These are phyloP conservation scores for Amiota communis DNA, from an alignment of 2,888 invertebrate genomes.

Conservation along the genomic window DNA sequence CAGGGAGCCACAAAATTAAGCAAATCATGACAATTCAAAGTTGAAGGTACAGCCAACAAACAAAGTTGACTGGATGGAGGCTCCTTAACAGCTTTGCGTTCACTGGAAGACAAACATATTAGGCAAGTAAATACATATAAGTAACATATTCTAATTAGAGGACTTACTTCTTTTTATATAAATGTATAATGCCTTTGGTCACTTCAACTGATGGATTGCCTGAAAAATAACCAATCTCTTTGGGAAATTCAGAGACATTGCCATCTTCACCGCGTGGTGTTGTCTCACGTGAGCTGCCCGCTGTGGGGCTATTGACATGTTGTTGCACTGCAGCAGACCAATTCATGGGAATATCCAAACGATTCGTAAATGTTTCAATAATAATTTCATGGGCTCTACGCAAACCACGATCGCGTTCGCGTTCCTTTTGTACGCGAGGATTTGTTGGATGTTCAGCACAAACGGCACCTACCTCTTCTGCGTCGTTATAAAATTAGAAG, in stretches of 20 bases:
- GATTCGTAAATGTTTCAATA: slow-evolving; percentile 85
- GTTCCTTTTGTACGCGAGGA: slow-evolving; percentile 73
- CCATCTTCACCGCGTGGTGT: slow-evolving; percentile 71
- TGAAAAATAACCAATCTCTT: slow-evolving; percentile 87
- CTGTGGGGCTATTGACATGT: slow-evolving; percentile 59
- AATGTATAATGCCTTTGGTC: slow-evolving; percentile 95
- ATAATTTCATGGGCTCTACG: slow-evolving; percentile 82
- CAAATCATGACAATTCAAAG: slow-evolving; percentile 93
- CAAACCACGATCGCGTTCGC: slow-evolving; percentile 77
- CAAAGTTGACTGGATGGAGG: slow-evolving; percentile 89
- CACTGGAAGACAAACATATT: slow-evolving; percentile 74
- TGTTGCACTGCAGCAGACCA: slow-evolving; percentile 58
- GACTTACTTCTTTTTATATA: slow-evolving; percentile 95
- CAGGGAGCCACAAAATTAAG: slow-evolving; percentile 95
- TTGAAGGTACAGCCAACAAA: slow-evolving; percentile 90
- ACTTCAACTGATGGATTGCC: slow-evolving; percentile 98
- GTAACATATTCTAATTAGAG: background rate
- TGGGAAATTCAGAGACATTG: slow-evolving; percentile 71
- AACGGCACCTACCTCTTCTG: slow-evolving; percentile 72
- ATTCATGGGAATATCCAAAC: slow-evolving; percentile 46
- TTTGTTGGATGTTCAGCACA: slow-evolving; percentile 71
- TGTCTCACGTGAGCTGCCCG: slow-evolving; percentile 78
- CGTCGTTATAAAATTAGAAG: background rate
- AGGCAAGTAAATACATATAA: background rate
- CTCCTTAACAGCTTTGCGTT: slow-evolving; percentile 81